Base-by-base conservation (phyloP, 1,140 invertebrate genomes). In the Drosophila pseudoananassae region DNA sequence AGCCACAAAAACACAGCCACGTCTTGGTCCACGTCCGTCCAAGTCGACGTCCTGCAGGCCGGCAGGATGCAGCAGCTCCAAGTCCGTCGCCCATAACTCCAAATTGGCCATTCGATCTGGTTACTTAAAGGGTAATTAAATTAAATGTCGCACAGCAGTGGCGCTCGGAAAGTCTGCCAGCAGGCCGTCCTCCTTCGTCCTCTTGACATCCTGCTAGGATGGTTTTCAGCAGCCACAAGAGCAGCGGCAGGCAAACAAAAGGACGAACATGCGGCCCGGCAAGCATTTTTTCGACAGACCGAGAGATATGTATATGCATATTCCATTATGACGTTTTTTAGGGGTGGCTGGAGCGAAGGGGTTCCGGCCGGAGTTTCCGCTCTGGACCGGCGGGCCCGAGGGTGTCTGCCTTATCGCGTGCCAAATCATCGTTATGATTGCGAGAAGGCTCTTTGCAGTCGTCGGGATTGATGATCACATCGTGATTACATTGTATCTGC, bases 41-140 rank as follows among this genome's bases (percentile, higher is more conserved):
- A 6, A 17, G 43, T 6, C 6, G 6, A 20, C 54, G 40, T 43
- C 25, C 29, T 55, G 65, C 9, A 40, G 64, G 29, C 31, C 43
- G 31, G 27, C n/a, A 20, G 61, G 46, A 43, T 51, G 58, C 59
- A 49, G 51, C 31, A 66, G 65, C 65, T 49, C 65, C 47, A 68
- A 54, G 23, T 17, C 36, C 29, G 36, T 10, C 17, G 56, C 61
- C 40, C 65, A 75, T 71, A 88, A 73, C 78, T 82, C 75, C 53
- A 77, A 82, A 72, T 69, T 82, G 83, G 78, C 65, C 77, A 90
- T 90, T 90, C 82, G 88, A 90, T 90, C 82, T 77, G 88, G 88
- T 90, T 90, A 88, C 88, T 90, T 88, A 90, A 90, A 88, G 73
- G 82, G 88, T 90, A 90, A 90, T 90, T 90, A 90, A 90, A 90